Percentiles rank a stretch among this genome's conserved stretches.
Evolutionary conservation across 2,888 invertebrate genomes (phyloP).

Genomic region (Syrphus vitripennis): DNA sequence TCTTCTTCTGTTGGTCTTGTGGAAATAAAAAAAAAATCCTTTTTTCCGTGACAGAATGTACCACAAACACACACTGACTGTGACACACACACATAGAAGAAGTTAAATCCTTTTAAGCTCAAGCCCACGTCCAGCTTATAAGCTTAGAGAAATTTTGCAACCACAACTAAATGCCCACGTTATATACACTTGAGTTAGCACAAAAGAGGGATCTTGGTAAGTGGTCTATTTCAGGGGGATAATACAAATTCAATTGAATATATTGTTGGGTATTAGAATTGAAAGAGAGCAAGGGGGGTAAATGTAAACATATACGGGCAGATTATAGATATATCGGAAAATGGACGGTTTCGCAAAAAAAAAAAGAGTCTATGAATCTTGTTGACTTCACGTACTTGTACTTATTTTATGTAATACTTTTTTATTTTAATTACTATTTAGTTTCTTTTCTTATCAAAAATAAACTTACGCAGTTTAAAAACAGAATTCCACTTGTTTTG

Average conservation of each 20-base stretch:
- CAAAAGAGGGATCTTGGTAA: conserved; percentile 11
- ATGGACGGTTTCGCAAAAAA: neutral
- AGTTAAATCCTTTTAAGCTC: conserved; percentile 8
- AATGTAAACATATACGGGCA: neutral
- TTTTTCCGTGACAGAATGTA: neutral
- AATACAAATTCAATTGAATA: conserved; percentile 1
- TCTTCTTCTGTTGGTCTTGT: neutral
- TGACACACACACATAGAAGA: neutral
- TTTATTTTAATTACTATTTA: too few relatives aligned
- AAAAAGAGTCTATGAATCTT: neutral
- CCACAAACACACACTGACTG: neutral
- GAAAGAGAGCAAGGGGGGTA: neutral
- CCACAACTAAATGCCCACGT: conserved; percentile 15
- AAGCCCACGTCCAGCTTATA: conserved; percentile 7
- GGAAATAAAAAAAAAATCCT: neutral
- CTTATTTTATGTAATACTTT: too few relatives aligned
- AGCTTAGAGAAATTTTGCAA: conserved; percentile 3
- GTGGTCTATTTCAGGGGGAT: neutral
- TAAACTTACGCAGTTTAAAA: too few relatives aligned
- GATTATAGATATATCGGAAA: neutral
- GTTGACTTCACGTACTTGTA: neutral
- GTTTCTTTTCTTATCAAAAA: too few relatives aligned
- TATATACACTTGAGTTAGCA: conserved; percentile 13
- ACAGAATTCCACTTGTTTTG: too few relatives aligned
- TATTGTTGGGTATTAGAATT: neutral